Conservation (phyloP, 2,888 invertebrate species). For the Heliconius sara region DNA sequence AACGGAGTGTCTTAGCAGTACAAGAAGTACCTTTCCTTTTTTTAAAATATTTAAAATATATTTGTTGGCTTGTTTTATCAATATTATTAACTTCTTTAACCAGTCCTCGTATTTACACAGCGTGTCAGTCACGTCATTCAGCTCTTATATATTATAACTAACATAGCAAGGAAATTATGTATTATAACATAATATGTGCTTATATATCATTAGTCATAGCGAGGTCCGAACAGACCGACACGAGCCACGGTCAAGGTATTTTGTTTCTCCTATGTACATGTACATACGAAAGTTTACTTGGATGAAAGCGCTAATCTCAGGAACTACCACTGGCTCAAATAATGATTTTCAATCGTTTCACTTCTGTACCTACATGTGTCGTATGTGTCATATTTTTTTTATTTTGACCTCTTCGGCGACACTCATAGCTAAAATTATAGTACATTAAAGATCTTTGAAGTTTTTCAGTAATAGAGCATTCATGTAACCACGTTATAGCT, state of each 20-base stretch:
- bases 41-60: no score
- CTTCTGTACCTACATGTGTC: neutral
- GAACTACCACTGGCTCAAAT: no score
- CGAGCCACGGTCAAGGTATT: constrained; percentile 14
- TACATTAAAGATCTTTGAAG: no score
- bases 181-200: constrained; percentile 1
- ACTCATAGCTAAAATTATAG: no score
- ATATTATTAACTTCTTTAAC: no score
- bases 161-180: neutral
- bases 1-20: no score
- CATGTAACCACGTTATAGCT: no score
- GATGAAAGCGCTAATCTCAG: no score
- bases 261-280: neutral
- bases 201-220: constrained; percentile 9
- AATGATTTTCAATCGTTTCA: neutral
- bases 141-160: neutral
- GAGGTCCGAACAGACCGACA: neutral
- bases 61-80: no score
- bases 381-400: neutral
- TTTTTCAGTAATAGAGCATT: no score
- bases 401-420: neutral
- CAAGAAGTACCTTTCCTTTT: no score
- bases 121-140: neutral
- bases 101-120: neutral
- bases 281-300: no score